Evolutionary conservation across 1,140 invertebrate species (phyloP).

Genomic region (Andrena cerasifolii): DNA sequence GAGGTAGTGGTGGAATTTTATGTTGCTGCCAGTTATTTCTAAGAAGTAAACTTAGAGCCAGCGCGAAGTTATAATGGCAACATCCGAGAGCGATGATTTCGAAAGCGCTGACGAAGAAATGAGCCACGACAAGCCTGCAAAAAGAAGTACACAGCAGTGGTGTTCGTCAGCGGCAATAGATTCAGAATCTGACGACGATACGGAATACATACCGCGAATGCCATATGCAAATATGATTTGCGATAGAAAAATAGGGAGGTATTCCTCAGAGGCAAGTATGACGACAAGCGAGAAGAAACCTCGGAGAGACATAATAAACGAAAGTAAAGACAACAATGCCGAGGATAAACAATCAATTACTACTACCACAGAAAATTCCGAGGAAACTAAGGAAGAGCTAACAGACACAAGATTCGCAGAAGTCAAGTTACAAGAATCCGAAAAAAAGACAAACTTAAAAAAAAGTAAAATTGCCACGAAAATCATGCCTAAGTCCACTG

Average conservation of each 20-base stretch:
- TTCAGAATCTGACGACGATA: conserved; percentile 84
- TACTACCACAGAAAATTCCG: neutral
- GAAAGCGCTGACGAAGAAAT: conserved; percentile 86
- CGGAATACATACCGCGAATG: conserved; percentile 60
- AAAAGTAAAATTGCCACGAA: neutral
- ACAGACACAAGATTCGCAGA: neutral
- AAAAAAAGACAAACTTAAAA: neutral
- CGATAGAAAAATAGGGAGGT: neutral
- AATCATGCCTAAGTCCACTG: neutral
- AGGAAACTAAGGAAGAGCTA: conserved; percentile 17
- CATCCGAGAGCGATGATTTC: conserved; percentile 88
- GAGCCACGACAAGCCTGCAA: conserved; percentile 39
- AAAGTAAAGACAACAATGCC: neutral
- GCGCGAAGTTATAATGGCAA: conserved; percentile 82
- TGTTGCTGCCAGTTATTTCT: neutral
- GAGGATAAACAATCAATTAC: neutral
- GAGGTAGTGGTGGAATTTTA: neutral
- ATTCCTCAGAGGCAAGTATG: neutral
- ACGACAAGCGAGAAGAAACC: neutral
- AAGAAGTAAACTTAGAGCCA: neutral
- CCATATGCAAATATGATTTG: neutral
- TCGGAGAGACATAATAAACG: neutral
- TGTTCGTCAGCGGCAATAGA: conserved; percentile 76
- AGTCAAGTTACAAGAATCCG: neutral
- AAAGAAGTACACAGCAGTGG: conserved; percentile 26